Evolutionary conservation across 2,888 invertebrate species (phyloP).

Genomic region (Atethmia centrago): DNA sequence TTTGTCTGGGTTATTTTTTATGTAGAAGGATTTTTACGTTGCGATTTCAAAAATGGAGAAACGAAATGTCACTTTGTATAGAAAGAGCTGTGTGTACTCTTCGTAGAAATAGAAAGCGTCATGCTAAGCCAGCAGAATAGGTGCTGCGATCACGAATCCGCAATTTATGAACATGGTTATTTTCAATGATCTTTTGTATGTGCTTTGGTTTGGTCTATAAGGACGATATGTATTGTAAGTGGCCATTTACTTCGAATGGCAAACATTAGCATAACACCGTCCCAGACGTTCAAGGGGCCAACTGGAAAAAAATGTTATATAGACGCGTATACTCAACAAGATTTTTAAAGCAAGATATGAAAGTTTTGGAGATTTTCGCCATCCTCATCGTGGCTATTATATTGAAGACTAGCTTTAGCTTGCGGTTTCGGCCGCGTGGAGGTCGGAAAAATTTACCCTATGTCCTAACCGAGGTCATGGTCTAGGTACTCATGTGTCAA

Average conservation of each 20-base stretch:
- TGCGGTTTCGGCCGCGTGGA: too few species aligned
- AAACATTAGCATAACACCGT: constrained; percentile 28
- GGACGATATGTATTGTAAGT: background rate
- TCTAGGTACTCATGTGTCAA: too few species aligned
- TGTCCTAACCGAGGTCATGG: too few species aligned
- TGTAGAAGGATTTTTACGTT: too few species aligned
- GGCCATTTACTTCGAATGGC: background rate
- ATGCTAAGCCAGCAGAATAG: too few species aligned
- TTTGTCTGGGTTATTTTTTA: too few species aligned
- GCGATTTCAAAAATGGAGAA: too few species aligned
- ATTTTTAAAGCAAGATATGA: constrained; percentile 26
- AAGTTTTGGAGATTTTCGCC: background rate
- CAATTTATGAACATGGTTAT: background rate
- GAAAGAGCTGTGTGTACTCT: too few species aligned
- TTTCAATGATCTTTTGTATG: background rate
- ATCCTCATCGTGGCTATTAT: background rate
- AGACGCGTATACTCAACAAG: constrained; percentile 16
- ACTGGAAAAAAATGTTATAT: constrained; percentile 22
- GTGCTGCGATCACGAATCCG: background rate
- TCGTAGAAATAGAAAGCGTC: too few species aligned
- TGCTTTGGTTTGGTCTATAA: background rate
- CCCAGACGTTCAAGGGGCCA: constrained; percentile 20
- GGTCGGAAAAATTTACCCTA: too few species aligned
- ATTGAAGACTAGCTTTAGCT: too few species aligned
- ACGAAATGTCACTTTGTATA: too few species aligned